Conservation (phyloP, 2,797 vertebrate genomes). For the Kryptolebias ocellatus region DNA sequence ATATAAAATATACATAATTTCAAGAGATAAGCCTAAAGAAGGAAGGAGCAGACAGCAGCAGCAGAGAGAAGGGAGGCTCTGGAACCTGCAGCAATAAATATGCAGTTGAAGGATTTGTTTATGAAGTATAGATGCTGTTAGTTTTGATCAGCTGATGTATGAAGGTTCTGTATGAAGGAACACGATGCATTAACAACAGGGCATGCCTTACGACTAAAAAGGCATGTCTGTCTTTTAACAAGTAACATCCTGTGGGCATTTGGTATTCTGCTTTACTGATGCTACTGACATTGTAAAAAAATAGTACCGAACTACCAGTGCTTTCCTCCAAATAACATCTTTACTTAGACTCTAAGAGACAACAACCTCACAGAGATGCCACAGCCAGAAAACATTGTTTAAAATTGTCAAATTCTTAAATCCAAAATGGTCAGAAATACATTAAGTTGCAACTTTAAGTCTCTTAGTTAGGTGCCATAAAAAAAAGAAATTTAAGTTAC, state of each 20-base stretch:
- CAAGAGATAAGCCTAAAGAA: slow-evolving; percentile 5
- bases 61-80: not conserved
- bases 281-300: slow-evolving; percentile 9
- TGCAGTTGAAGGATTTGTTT: slow-evolving; percentile 2
- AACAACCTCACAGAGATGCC: no score
- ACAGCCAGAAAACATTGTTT: no score
- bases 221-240: no score
- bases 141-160: slow-evolving; percentile 26
- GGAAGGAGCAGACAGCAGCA: not conserved
- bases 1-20: slow-evolving; percentile 33
- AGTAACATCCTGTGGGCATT: slow-evolving; percentile 15
- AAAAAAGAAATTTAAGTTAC: no score
- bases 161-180: slow-evolving; percentile 9
- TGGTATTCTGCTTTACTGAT: slow-evolving; percentile 13
- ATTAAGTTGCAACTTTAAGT: no score
- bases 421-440: no score
- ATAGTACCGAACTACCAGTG: not conserved
- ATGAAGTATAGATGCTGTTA: slow-evolving; percentile 14
- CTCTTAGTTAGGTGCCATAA: no score
- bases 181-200: slow-evolving; percentile 19
- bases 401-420: no score
- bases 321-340: not conserved
- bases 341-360: not conserved
- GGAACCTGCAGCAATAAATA: slow-evolving; percentile 9
- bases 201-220: no score